Evolutionary conservation across 1,140 invertebrate genomes (phyloP).

Genomic region (Penaeus japonicus): DNA sequence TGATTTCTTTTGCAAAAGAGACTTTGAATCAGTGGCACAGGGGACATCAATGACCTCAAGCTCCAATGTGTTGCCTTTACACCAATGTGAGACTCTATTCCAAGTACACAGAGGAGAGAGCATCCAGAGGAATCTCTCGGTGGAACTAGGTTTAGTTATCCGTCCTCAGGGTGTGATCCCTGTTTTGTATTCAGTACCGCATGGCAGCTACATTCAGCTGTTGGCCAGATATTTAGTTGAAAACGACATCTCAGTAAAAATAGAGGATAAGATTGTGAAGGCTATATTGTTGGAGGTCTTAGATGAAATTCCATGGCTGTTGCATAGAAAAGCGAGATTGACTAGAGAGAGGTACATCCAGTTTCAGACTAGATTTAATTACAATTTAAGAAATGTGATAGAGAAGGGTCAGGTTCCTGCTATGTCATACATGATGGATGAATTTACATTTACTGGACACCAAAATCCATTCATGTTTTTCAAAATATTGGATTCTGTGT

Average conservation of each 20-base stretch:
- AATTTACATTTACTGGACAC: slow-evolving; percentile 26
- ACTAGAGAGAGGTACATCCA: slow-evolving; percentile 19
- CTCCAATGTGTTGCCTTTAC: too few species aligned
- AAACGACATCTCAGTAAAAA: slow-evolving; percentile 11
- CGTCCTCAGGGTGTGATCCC: neutral
- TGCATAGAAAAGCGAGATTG: slow-evolving; percentile 14
- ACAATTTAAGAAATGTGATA: slow-evolving; percentile 11
- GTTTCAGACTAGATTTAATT: slow-evolving; percentile 29
- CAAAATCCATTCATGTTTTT: slow-evolving; percentile 44
- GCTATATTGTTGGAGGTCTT: slow-evolving; percentile 22
- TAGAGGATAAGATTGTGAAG: neutral
- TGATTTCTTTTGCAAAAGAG: too few species aligned
- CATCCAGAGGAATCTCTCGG: neutral
- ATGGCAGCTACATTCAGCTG: slow-evolving; percentile 30
- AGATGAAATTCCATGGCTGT: slow-evolving; percentile 31
- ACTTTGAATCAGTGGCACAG: too few species aligned
- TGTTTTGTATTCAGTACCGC: slow-evolving; percentile 39
- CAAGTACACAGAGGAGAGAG: neutral
- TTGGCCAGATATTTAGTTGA: slow-evolving; percentile 30
- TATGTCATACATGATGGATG: neutral
- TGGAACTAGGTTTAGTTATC: neutral
- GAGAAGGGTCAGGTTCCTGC: neutral
- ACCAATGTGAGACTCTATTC: too few species aligned
- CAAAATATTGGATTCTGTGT: slow-evolving; percentile 27
- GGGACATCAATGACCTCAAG: too few species aligned